A percentile compares a stretch with the other conserved stretches of the same genome.
Conservation (phyloP, 2,113 vertebrate species). For the Anthoscopus minutus region DNA sequence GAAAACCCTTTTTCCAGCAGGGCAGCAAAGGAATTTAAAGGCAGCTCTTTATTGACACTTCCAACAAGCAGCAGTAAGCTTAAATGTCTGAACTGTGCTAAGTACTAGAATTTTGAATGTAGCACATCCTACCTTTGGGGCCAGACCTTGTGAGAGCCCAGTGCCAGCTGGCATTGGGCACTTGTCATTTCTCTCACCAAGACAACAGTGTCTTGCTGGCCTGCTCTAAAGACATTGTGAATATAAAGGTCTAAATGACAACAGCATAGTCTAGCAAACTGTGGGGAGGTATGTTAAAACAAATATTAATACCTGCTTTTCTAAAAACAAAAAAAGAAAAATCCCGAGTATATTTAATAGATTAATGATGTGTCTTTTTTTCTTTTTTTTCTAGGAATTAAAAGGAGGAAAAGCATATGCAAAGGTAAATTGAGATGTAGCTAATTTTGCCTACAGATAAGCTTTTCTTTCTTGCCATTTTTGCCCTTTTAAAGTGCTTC, state of each 20-base stretch:
- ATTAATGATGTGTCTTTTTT: background rate
- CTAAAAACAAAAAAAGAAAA: background rate
- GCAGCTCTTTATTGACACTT: background rate
- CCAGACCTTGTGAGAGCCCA: background rate
- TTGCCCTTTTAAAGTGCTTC: background rate
- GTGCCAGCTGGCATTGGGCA: background rate
- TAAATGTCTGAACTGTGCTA: background rate
- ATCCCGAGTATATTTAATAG: background rate
- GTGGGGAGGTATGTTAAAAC: background rate
- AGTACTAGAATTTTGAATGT: background rate
- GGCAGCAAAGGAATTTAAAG: background rate
- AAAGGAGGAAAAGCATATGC: conserved; percentile 93
- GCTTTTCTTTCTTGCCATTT: background rate
- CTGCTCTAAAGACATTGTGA: background rate
- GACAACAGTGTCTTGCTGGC: background rate
- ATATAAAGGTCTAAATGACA: background rate
- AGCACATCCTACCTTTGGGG: background rate
- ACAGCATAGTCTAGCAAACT: background rate
- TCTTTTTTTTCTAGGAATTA: conserved; percentile 74
- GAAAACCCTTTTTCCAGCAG: background rate
- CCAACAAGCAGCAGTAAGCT: background rate
- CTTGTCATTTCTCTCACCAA: background rate
- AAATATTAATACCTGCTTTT: background rate
- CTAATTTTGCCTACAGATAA: background rate
- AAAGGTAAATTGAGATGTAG: conserved; percentile 79